phyloP scores from a whole-genome alignment of 1,140 invertebrate genomes.

The Drosophila tristis region DNA sequence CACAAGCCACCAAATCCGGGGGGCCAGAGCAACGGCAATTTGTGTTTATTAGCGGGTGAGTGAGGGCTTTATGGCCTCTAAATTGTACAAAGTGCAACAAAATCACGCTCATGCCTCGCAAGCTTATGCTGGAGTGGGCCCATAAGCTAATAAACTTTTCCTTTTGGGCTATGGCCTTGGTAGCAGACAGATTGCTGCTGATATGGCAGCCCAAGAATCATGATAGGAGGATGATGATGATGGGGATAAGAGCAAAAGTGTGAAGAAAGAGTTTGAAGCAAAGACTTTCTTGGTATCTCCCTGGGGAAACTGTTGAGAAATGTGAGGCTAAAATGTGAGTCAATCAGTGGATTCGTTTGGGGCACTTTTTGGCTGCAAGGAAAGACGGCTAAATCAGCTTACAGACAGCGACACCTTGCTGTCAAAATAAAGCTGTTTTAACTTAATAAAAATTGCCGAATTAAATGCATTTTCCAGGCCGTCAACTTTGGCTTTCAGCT shows the following conservation, averaged over 20 bases:
- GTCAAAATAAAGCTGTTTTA: conserved; percentile 43
- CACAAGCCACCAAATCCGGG: conserved; percentile 23
- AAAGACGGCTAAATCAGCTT: neutral
- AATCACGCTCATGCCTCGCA: conserved; percentile 41
- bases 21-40: conserved; percentile 39
- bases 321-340: too few relatives aligned
- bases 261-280: too few relatives aligned
- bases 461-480: conserved; percentile 48
- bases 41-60: conserved; percentile 51
- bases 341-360: too few relatives aligned
- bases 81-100: conserved; percentile 35
- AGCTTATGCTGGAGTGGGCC: conserved; percentile 21
- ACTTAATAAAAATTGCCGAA: conserved; percentile 41
- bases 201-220: too few relatives aligned
- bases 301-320: too few relatives aligned
- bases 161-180: neutral
- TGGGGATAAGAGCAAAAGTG: too few relatives aligned
- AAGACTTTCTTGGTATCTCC: too few relatives aligned
- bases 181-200: neutral
- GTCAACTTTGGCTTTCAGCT: conserved; percentile 31
- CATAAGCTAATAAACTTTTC: conserved; percentile 29
- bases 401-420: conserved; percentile 28
- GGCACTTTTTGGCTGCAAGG: too few relatives aligned
- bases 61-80: conserved; percentile 57
- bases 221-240: too few relatives aligned